phyloP scores from a whole-genome alignment of 2,113 vertebrate species.

The Pogonocichla stellata region DNA sequence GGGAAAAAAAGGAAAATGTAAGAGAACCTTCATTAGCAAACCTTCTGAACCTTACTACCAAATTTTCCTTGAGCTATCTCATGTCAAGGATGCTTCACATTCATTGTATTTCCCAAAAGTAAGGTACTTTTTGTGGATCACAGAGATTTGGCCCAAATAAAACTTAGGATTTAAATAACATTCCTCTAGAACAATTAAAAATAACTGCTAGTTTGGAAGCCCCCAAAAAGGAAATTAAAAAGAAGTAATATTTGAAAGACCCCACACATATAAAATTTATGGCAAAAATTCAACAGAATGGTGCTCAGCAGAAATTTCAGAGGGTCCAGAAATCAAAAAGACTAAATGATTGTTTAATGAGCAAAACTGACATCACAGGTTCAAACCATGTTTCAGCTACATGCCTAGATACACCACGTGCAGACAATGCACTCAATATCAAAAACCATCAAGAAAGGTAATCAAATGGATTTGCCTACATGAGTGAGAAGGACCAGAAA shows the following conservation, averaged over 20 bases:
- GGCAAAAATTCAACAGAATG: background rate
- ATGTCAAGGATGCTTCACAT: background rate
- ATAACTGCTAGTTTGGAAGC: background rate
- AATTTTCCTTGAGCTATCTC: background rate
- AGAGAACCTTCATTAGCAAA: background rate
- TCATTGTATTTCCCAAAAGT: background rate
- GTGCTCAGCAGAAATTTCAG: background rate
- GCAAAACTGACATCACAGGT: background rate
- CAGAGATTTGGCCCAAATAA: background rate
- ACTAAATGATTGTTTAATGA: background rate
- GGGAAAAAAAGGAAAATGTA: background rate
- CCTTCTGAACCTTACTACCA: background rate
- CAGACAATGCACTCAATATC: accelerated
- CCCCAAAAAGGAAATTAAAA: background rate
- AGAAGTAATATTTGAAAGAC: background rate
- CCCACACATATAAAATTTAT: background rate
- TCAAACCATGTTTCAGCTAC: background rate
- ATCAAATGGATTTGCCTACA: background rate
- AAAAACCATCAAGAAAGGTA: background rate
- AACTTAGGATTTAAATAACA: background rate
- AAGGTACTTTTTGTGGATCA: background rate
- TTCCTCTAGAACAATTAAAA: background rate
- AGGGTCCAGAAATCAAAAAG: background rate
- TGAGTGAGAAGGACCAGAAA: background rate
- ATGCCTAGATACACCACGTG: accelerated